Conservation (phyloP, 2,888 invertebrate genomes). For the Diarsia dahlii region DNA sequence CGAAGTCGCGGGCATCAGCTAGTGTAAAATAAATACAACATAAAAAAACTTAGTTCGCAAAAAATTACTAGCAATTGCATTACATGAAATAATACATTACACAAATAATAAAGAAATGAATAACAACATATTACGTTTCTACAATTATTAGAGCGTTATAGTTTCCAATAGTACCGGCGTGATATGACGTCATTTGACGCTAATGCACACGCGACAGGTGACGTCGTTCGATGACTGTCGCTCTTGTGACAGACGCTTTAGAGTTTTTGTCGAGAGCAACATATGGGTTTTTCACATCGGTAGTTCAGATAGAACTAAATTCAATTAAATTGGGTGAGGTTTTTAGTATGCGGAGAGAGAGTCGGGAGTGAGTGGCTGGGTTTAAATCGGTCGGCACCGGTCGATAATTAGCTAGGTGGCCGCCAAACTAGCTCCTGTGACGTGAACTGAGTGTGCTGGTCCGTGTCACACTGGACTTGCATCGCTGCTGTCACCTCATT, state of each 20-base stretch:
- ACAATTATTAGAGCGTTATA: neutral
- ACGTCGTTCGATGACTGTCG: neutral
- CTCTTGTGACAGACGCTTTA: neutral
- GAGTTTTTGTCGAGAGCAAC: neutral
- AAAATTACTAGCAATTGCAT: too few relatives aligned
- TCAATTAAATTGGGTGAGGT: slow-evolving; percentile 14
- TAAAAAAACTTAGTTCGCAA: too few relatives aligned
- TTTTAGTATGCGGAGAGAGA: slow-evolving; percentile 1
- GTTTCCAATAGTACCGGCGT: neutral
- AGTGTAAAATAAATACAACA: too few relatives aligned
- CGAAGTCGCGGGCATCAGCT: too few relatives aligned
- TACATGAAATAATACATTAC: too few relatives aligned
- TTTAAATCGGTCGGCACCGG: neutral
- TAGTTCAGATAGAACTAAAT: slow-evolving; percentile 9
- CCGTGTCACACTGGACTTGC: too few relatives aligned
- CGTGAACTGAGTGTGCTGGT: neutral
- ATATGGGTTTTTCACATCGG: neutral
- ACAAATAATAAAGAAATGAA: too few relatives aligned
- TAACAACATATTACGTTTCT: too few relatives aligned
- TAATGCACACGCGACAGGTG: neutral
- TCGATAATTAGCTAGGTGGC: slow-evolving; percentile 29
- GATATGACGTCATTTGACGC: neutral
- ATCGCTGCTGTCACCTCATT: neutral
- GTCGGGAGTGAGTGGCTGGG: neutral
- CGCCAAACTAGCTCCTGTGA: neutral